phyloP scores from a whole-genome alignment of 1,140 invertebrate genomes.

The Heliconius nattereri region DNA sequence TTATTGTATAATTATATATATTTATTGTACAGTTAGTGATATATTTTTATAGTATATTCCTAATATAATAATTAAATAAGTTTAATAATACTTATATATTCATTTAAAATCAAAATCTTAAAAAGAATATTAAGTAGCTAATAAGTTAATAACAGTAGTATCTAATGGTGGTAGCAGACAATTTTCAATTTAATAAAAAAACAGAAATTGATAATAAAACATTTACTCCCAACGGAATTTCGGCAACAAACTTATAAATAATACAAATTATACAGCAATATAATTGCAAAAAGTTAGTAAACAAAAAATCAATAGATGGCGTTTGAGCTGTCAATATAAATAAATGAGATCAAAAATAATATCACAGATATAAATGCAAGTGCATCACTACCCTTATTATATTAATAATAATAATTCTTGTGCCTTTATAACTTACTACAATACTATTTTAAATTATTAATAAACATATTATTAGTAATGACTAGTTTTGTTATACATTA shows the following conservation, averaged over 20 bases:
- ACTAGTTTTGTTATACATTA: neutral
- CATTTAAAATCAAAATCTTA: too few relatives aligned
- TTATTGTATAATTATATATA: too few relatives aligned
- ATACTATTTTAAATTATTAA: slow-evolving; percentile 1
- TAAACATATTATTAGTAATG: neutral
- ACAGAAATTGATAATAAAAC: neutral
- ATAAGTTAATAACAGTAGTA: too few relatives aligned
- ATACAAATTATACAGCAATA: neutral
- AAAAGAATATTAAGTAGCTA: too few relatives aligned
- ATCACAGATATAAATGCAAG: slow-evolving; percentile 14
- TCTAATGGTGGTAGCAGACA: neutral
- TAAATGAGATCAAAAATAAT: slow-evolving; percentile 16
- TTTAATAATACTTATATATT: too few relatives aligned
- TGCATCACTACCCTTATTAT: slow-evolving; percentile 3
- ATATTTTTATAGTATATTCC: too few relatives aligned
- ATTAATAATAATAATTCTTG: neutral
- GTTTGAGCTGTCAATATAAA: neutral
- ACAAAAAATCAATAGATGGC: neutral
- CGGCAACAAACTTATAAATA: neutral
- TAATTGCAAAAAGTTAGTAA: neutral
- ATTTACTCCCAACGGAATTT: neutral
- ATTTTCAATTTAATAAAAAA: neutral
- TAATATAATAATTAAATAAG: too few relatives aligned
- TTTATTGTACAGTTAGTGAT: too few relatives aligned
- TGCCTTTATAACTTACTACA: slow-evolving; percentile 1